Conservation (phyloP, 2,797 vertebrate genomes). For the Gorsachius magnificus region DNA sequence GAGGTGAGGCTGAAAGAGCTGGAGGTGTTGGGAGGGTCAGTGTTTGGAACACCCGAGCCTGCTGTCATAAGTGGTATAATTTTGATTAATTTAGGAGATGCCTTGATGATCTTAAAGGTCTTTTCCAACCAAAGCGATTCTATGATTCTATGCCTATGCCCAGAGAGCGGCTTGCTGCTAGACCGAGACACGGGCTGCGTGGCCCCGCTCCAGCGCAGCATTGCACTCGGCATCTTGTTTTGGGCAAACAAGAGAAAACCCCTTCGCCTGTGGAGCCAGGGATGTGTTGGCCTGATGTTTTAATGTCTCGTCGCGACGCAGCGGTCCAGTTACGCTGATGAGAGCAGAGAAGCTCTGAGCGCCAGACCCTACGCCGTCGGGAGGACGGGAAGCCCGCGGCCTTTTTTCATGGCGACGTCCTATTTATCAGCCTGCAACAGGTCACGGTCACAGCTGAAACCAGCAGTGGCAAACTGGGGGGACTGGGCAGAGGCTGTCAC, state of each 20-base stretch:
- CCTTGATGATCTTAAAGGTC: no score
- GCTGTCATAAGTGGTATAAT: no score
- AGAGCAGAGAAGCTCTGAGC: not conserved
- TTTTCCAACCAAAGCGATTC: no score
- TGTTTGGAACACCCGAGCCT: not conserved
- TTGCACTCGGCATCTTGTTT: not conserved
- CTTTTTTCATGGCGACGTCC: not conserved
- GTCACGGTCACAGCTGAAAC: not conserved
- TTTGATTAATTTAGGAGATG: not conserved
- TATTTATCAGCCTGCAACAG: no score
- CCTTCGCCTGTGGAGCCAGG: no score
- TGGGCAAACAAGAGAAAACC: not conserved
- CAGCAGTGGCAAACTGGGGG: not conserved
- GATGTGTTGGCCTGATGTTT: not conserved
- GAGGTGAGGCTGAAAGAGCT: not conserved
- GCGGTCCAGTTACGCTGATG: no score
- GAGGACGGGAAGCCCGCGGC: not conserved
- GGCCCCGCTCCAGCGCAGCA: accelerated
- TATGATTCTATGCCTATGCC: not conserved
- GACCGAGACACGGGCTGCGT: not conserved
- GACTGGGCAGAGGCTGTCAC: not conserved
- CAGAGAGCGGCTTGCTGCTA: not conserved
- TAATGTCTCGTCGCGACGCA: no score
- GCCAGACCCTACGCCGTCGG: accelerated
- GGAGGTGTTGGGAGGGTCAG: not conserved